Conservation (phyloP, 2,797 vertebrate species). For the Rhynchonycteris naso region DNA sequence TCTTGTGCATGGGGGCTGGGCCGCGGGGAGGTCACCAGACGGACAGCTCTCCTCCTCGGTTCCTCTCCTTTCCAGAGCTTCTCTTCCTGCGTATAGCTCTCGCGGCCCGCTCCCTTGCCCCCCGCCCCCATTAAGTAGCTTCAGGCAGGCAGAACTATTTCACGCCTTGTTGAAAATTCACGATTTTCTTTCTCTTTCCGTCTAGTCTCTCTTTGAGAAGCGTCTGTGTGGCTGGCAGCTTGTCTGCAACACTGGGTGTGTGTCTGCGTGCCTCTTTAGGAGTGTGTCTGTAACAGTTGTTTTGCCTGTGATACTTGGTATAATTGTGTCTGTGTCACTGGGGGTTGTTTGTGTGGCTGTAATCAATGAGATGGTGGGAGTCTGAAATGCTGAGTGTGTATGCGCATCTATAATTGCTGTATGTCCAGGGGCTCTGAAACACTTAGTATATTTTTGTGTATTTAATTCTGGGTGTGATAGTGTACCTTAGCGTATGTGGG, state of each 20-base stretch:
- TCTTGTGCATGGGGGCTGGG: conserved; percentile 76
- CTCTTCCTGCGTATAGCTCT: conserved; percentile 57
- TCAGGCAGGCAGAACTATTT: conserved; percentile 80
- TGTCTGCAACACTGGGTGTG: conserved; percentile 69
- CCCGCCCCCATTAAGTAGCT: conserved; percentile 76
- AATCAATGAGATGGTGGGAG: conserved; percentile 1
- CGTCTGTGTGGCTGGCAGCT: conserved; percentile 63
- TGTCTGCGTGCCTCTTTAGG: conserved; percentile 53
- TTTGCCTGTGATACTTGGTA: conserved; percentile 53
- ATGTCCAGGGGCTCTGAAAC: conserved; percentile 35
- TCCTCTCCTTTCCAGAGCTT: conserved; percentile 58
- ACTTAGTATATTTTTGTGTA: conserved; percentile 35
- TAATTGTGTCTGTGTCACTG: conserved; percentile 54
- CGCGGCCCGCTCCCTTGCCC: neutral
- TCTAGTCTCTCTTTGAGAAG: conserved; percentile 74
- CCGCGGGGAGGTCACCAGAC: conserved; percentile 80
- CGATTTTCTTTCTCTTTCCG: conserved; percentile 80
- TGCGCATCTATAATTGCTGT: conserved; percentile 34
- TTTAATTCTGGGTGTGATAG: conserved; percentile 47
- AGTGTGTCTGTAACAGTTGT: conserved; percentile 70
- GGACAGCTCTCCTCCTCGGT: conserved; percentile 74
- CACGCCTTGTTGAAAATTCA: conserved; percentile 82
- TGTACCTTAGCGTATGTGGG: neutral
- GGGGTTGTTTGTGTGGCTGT: conserved; percentile 40
- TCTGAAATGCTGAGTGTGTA: conserved; percentile 18